phyloP scores from a whole-genome alignment of 2,113 vertebrate species.

The Cettia cetti region DNA sequence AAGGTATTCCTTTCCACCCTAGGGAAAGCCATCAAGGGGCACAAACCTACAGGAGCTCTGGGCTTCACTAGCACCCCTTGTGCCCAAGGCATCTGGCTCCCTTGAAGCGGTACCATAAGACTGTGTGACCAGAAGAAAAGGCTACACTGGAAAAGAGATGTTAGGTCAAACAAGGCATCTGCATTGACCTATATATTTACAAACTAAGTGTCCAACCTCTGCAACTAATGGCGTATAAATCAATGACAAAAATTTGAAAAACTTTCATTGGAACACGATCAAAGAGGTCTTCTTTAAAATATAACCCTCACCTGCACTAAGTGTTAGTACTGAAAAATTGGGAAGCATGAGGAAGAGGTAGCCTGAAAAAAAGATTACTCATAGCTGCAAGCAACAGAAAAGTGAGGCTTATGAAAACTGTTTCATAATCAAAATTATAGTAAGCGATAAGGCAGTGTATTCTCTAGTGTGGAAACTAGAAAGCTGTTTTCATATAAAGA shows the following conservation, averaged over 20 bases:
- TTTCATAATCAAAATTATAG: slow-evolving; percentile 8
- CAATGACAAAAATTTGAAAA: neutral
- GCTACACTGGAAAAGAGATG: neutral
- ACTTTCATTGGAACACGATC: neutral
- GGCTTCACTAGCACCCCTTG: neutral
- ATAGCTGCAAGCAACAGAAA: neutral
- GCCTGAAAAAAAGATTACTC: neutral
- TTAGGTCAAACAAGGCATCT: neutral
- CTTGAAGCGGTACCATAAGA: neutral
- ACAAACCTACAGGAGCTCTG: neutral
- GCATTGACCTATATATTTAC: neutral
- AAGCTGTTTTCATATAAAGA: neutral
- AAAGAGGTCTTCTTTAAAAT: neutral
- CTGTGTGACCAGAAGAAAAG: neutral
- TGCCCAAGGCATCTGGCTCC: neutral
- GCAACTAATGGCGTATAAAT: neutral
- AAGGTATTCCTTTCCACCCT: neutral
- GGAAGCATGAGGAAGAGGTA: neutral
- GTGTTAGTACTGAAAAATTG: neutral
- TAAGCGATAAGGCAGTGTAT: slow-evolving; percentile 7
- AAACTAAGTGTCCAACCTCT: neutral
- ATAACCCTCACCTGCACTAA: neutral
- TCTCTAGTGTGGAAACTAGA: neutral
- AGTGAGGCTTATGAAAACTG: neutral
- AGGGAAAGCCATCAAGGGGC: neutral